These are phyloP conservation scores for Alectoris magna DNA, from an alignment of 2,797 vertebrate genomes.

Conservation along the genomic window DNA sequence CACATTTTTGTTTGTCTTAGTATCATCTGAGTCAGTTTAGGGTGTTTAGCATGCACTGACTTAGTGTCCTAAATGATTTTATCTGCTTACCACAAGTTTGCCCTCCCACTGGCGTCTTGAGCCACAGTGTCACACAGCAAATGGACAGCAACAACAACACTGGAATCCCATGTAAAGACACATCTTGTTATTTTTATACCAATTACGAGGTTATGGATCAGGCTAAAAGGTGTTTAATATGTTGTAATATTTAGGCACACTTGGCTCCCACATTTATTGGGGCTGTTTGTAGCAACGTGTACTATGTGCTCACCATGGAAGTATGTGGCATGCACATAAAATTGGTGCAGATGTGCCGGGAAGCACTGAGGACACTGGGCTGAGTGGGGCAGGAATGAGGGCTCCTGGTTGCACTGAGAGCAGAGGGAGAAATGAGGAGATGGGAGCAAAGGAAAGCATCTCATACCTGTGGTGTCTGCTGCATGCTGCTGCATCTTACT, in stretches of 20 bases:
- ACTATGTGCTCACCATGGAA: conserved; percentile 70
- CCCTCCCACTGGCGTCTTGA: not conserved
- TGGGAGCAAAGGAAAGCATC: not conserved
- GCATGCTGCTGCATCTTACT: conserved; percentile 4
- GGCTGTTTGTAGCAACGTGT: conserved; percentile 78
- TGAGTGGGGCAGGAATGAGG: not conserved
- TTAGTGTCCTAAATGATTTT: not conserved
- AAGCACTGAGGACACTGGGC: not conserved
- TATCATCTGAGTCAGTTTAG: not conserved
- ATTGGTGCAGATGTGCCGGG: conserved; percentile 63
- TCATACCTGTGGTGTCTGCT: conserved; percentile 51
- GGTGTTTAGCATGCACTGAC: not conserved
- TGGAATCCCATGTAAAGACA: conserved; percentile 24
- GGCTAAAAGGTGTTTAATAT: conserved; percentile 73
- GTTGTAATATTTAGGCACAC: conserved; percentile 66
- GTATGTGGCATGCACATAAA: conserved; percentile 71
- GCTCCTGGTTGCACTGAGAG: not conserved
- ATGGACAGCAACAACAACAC: fast-evolving
- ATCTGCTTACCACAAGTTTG: not conserved
- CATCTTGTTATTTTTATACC: conserved; percentile 63
- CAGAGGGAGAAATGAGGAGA: not conserved
- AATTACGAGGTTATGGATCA: conserved; percentile 55
- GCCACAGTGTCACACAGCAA: fast-evolving
- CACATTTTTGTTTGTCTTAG: not conserved
- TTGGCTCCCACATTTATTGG: conserved; percentile 76